Percentiles rank a stretch among this genome's conserved stretches.
Conservation (phyloP, 2,113 vertebrate genomes). For the Tylochromis polylepis region DNA sequence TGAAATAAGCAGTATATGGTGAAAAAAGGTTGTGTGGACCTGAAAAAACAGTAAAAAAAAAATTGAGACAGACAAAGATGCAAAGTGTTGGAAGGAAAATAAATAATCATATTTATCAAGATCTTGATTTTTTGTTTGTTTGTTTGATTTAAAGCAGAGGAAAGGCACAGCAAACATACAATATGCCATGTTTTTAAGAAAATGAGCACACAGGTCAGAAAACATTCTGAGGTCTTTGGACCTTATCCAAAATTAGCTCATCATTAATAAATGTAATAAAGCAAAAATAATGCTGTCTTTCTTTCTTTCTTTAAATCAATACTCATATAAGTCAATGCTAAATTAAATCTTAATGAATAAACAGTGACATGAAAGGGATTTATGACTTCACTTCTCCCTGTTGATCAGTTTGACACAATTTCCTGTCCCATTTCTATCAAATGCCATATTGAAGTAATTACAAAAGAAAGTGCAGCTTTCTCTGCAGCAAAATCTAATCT, state of each 20-base stretch:
- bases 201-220: neutral
- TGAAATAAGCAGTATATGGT: neutral
- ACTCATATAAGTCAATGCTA: neutral
- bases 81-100: neutral
- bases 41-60: neutral
- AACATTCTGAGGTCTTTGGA: neutral
- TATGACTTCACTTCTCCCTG: neutral
- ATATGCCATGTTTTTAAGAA: neutral
- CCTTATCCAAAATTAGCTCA: neutral
- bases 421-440: neutral
- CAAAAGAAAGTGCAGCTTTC: neutral
- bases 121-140: neutral
- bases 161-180: neutral
- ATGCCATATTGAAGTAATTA: neutral
- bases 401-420: neutral
- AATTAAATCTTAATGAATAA: neutral
- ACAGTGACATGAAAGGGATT: neutral
- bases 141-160: neutral
- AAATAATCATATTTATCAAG: neutral
- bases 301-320: neutral
- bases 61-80: neutral
- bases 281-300: neutral
- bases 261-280: neutral
- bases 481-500: neutral
- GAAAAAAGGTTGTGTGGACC: neutral